Conservation (phyloP, 2,888 invertebrate species). For the Eristalis tenax region DNA sequence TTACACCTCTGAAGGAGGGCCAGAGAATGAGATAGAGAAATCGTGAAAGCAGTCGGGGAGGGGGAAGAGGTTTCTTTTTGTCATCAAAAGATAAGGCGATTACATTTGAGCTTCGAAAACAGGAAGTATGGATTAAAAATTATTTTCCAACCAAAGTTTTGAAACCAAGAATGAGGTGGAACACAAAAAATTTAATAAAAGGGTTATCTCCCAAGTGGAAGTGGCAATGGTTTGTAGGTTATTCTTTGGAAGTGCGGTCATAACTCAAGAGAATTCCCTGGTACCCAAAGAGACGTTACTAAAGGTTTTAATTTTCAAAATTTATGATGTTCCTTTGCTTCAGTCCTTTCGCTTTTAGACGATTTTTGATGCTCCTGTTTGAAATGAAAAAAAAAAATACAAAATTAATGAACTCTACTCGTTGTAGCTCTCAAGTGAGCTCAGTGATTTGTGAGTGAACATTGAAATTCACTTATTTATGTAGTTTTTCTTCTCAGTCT, state of each 20-base stretch:
- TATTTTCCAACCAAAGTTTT: neutral
- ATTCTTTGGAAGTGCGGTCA: neutral
- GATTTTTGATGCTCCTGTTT: neutral
- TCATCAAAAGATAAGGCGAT: constrained; percentile 46
- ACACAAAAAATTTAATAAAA: neutral
- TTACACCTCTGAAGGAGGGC: constrained; percentile 37
- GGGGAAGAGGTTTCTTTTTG: constrained; percentile 4
- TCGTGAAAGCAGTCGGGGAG: neutral
- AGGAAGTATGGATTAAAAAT: constrained; percentile 29
- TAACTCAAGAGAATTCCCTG: neutral
- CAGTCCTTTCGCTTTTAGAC: neutral
- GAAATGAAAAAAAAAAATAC: neutral
- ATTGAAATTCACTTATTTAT: neutral
- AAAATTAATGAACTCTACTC: neutral
- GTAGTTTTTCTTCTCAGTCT: no score
- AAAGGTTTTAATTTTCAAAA: neutral
- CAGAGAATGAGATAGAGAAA: neutral
- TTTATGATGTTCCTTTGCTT: neutral
- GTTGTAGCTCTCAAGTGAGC: neutral
- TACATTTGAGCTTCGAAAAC: constrained; percentile 32
- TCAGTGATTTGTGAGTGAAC: neutral
- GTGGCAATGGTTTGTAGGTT: neutral
- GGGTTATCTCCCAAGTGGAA: neutral
- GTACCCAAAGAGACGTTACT: neutral
- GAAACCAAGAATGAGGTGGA: neutral